phyloP scores from a whole-genome alignment of 2,888 invertebrate genomes.

The Polyommatus iphigenia region DNA sequence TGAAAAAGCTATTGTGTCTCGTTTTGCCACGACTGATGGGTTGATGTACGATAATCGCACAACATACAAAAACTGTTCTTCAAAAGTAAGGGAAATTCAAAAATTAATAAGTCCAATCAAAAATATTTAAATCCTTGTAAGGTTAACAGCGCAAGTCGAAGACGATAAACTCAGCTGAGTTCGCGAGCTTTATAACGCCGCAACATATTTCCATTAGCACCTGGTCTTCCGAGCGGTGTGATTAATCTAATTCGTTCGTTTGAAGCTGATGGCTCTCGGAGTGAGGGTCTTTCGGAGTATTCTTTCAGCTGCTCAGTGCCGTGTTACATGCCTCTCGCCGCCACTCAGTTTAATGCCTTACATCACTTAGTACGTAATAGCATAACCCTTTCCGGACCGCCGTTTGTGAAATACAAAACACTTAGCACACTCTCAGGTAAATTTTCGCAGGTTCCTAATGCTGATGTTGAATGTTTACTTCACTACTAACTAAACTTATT shows the following conservation, averaged over 20 bases:
- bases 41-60: too few relatives aligned
- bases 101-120: too few relatives aligned
- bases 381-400: slow-evolving; percentile 33
- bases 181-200: slow-evolving; percentile 52
- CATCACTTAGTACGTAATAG: slow-evolving; percentile 49
- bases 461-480: slow-evolving; percentile 24
- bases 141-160: slow-evolving; percentile 8
- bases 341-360: slow-evolving; percentile 57
- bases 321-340: slow-evolving; percentile 47
- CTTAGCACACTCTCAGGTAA: slow-evolving; percentile 12
- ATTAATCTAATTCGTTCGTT: slow-evolving; percentile 73
- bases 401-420: slow-evolving; percentile 17
- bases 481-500: neutral
- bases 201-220: slow-evolving; percentile 66
- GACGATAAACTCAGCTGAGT: slow-evolving; percentile 38
- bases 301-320: slow-evolving; percentile 49
- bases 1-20: too few relatives aligned
- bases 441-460: slow-evolving; percentile 19
- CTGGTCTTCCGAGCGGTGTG: slow-evolving; percentile 63
- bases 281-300: slow-evolving; percentile 45
- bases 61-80: too few relatives aligned
- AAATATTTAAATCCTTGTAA: neutral
- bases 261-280: slow-evolving; percentile 60
- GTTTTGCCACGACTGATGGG: too few relatives aligned
- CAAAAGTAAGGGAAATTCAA: too few relatives aligned